Base-by-base conservation (phyloP, 2,113 vertebrate species). In the Erythrocebus patas region DNA sequence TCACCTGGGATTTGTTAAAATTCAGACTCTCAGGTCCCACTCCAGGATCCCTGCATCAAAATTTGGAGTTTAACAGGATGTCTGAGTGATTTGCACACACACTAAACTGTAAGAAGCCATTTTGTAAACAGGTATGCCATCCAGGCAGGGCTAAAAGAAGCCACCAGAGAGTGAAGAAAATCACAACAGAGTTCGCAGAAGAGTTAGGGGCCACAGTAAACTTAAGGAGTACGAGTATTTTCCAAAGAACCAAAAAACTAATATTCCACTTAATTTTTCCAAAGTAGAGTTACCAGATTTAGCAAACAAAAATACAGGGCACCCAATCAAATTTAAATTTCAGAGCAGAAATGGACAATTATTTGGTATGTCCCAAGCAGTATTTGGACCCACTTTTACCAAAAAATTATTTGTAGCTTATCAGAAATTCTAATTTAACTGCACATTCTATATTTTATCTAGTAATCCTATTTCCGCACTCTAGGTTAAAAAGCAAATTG, bases 21-120 rank as follows among this genome's bases (percentile, higher is more conserved):
- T 3, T 9, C 5, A 38, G 16, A 40, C 0, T 38, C 50, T 25
- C 17, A 0, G 73, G 20, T n/a, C 9, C 66, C 20, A 17, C 30
- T 66, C 88, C 11, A 8, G n/a, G 20, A 2, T 12, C 48, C 7
- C 68, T 1, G 27, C 35, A 32, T 73, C 30, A 66, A 40, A 89
- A 55, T 27, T 6, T 23, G 68, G 22, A 48, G 61, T 93, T 89
- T 50, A 72, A 57, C 13, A 9, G 12, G 43, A 76, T 27, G 5
- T 16, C 27, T 45, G 7, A 27, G 48, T 40, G 35, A 40, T 23
- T 0, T 45, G 27, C 2, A 25, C 8, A 38, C 23, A 45, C 48
- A 6, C 12, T 3, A 5, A 11, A 12, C 32, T 9, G 18, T 35
- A 45, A 86, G 45, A 40, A 76, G 25, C 40, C 16, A 25, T 11